Evolutionary conservation across 2,888 invertebrate species (phyloP), one percentile per base, ranked within the genome.

Genomic region (Melitaea athalia): DNA sequence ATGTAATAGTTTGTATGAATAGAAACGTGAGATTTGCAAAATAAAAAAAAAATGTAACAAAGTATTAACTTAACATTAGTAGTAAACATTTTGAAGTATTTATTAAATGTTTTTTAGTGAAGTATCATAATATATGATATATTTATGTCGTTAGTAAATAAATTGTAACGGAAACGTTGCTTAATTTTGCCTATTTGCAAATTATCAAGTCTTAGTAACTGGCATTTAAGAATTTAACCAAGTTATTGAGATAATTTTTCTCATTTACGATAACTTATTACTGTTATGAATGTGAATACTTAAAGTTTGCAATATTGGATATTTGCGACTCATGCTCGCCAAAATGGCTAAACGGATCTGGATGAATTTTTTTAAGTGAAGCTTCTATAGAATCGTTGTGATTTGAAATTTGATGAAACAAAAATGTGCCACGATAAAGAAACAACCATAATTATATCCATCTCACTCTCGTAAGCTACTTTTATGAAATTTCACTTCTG

Each of bases 1-100:
- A 17, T 5, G 17, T 52, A 52, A 52, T 12, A 4, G 31, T 53
- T 11, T 24, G 33, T 33, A 7, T 31, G n/a, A 24, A n/a, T n/a
- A n/a, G n/a, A n/a, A n/a, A n/a, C n/a, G n/a, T n/a, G 33, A n/a
- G 33, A 33, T n/a, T 55, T 31, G 31, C 31, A 5, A 17, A 2
- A 15, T 50, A 50, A n/a, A 52, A 53, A n/a, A 55, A 55, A 55
- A 33, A 8, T n/a, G 3, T 33, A 33, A 33, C 14, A 24, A 55
- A 31, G 53, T 8, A 55, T 55, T 55, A 55, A 55, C 24, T 53
- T 31, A 31, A 31, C 53, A 53, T 24, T 53, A 53, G 31, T 53
- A 5, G 24, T 31, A 17, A 31, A 14, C 53, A 14, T 53, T 6
- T 55, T 12, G 53, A 55, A n/a, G 31, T 33, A 12, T 31, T 12